Base-by-base conservation (phyloP, 2,113 vertebrate species). In the Ochotona curzoniae region DNA sequence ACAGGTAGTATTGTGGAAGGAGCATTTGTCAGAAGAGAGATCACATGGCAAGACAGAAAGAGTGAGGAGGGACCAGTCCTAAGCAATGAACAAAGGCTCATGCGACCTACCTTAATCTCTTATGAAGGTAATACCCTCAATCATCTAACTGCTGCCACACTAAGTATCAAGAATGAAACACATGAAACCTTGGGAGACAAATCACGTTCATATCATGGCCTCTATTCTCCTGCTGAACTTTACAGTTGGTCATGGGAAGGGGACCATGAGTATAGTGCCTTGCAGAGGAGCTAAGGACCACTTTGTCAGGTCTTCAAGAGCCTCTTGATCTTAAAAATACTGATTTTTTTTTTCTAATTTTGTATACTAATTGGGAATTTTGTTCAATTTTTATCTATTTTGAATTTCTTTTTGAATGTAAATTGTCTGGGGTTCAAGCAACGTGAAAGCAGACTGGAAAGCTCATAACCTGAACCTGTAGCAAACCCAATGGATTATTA, bases 361-460 rank as follows among this genome's bases (percentile, higher is more conserved):
- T 82, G 63, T 60, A 28, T 90, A 30, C 47, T 60, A 87, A 28
- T 8, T 92, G 85, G 75, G 44, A 87, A 23, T 91, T 83, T 80
- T 8, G 23, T 74, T 88, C 21, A 10, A 0, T 67, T 94, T 96
- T 66, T 18, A 32, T 49, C 23, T 91, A 38, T 44, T 83, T 90
- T 81, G 1, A 91, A 57, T 89, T 93, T 95, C 44, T 94, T 35
- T 94, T 83, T 91, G 75, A 86, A 81, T 87, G 26, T 35, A 44
- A 44, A 44, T 44, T 44, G 38, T 88, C 17, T 81, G 20, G 69
- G n/a, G 14, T 78, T 95, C 28, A 92, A 38, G 12, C 17, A 61
- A n/a, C 30, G 25, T 84, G 49, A 92, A 85, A n/a, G 7, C 63
- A 84, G 67, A 92, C 12, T 61, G 75, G 74, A 76, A 70, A 93